Evolutionary conservation across 2,113 vertebrate species (phyloP).

Genomic region (Asarcornis scutulata): DNA sequence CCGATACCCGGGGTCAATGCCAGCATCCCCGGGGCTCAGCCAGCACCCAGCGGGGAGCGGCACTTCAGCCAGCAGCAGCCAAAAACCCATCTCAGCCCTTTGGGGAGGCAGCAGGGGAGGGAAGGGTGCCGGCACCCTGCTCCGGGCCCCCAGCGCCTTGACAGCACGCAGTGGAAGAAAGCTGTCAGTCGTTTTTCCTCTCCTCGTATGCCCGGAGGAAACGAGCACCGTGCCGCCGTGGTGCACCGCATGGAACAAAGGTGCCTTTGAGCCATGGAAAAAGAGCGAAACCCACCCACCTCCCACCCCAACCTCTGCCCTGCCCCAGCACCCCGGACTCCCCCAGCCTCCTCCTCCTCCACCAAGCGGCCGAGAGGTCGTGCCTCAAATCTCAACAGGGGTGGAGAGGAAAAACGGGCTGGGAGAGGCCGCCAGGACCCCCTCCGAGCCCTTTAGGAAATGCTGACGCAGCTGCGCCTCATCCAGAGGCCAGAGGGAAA

Average conservation of each 20-base stretch:
- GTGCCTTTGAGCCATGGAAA: neutral
- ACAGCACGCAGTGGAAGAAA: slow-evolving; percentile 4
- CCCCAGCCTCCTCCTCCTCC: neutral
- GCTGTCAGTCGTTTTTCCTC: neutral
- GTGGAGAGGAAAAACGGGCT: neutral
- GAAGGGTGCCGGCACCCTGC: neutral
- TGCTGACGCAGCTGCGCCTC: neutral
- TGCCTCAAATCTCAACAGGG: neutral
- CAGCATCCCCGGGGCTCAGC: neutral
- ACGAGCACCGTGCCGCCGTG: neutral
- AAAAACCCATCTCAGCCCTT: neutral
- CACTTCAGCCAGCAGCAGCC: rapidly evolving
- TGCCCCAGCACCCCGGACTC: neutral
- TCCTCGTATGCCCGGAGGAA: neutral
- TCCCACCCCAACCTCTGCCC: neutral
- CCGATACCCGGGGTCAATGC: neutral
- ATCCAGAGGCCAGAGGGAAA: neutral
- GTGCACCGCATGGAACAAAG: neutral
- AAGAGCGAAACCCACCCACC: neutral
- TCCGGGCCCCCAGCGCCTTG: neutral
- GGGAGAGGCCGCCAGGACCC: neutral
- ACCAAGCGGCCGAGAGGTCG: neutral
- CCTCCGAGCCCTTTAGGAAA: neutral
- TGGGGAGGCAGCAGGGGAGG: neutral
- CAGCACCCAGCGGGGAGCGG: rapidly evolving